These are phyloP conservation scores for Propithecus deckenii DNA, from an alignment of 2,797 vertebrate genomes.

Conservation along the genomic window DNA sequence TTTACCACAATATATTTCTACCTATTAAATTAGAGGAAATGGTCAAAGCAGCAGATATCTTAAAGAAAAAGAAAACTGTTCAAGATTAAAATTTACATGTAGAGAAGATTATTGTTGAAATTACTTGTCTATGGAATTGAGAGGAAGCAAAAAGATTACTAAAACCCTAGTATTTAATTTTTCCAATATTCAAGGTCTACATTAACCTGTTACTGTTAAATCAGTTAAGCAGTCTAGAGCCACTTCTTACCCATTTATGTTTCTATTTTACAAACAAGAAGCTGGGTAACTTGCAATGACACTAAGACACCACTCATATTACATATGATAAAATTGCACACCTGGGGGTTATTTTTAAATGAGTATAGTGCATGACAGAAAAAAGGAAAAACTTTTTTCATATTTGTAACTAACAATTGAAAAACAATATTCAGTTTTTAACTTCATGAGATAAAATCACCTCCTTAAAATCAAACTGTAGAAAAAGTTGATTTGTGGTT, in stretches of 20 bases:
- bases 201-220: background rate
- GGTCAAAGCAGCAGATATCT: background rate
- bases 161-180: background rate
- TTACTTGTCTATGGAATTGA: background rate
- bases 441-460: background rate
- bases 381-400: background rate
- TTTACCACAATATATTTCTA: background rate
- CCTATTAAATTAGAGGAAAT: background rate
- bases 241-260: background rate
- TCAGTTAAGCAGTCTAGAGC: background rate
- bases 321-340: background rate
- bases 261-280: background rate
- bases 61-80: background rate
- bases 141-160: background rate
- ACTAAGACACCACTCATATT: background rate
- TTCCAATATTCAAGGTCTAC: background rate
- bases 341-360: background rate
- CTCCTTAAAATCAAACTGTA: background rate
- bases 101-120: background rate
- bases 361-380: background rate
- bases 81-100: background rate
- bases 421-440: background rate
- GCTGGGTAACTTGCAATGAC: background rate
- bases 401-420: background rate
- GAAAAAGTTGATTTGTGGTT: background rate